These are phyloP conservation scores for Pelecanoides urinatrix DNA, from an alignment of 2,113 vertebrate species.

Conservation along the genomic window DNA sequence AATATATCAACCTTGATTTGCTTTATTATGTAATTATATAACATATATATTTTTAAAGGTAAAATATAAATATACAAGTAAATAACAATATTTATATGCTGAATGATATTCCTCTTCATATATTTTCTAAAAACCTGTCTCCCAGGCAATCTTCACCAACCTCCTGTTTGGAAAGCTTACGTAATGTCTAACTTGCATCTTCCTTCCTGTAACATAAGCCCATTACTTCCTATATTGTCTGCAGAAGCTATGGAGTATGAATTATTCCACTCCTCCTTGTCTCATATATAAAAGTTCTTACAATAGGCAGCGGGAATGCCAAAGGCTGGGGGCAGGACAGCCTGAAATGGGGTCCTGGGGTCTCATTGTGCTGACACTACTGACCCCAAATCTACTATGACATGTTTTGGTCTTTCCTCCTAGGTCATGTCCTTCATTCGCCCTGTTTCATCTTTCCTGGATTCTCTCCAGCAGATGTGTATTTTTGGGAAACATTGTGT, in stretches of 20 bases:
- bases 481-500: background rate
- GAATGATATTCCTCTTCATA: background rate
- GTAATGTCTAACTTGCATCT: background rate
- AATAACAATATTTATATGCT: background rate
- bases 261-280: background rate
- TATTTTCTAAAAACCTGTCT: background rate
- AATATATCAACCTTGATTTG: background rate
- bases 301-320: background rate
- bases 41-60: background rate
- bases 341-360: background rate
- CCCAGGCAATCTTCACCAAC: background rate
- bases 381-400: background rate
- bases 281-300: background rate
- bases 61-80: background rate
- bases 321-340: background rate
- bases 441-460: background rate
- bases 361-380: background rate
- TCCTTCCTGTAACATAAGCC: background rate
- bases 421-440: background rate
- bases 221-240: background rate
- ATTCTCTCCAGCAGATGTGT: background rate
- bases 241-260: background rate
- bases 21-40: background rate
- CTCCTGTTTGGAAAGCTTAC: background rate
- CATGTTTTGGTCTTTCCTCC: background rate